Evolutionary conservation across 2,888 invertebrate species (phyloP).

Genomic region (Ichneumoninae sp.): DNA sequence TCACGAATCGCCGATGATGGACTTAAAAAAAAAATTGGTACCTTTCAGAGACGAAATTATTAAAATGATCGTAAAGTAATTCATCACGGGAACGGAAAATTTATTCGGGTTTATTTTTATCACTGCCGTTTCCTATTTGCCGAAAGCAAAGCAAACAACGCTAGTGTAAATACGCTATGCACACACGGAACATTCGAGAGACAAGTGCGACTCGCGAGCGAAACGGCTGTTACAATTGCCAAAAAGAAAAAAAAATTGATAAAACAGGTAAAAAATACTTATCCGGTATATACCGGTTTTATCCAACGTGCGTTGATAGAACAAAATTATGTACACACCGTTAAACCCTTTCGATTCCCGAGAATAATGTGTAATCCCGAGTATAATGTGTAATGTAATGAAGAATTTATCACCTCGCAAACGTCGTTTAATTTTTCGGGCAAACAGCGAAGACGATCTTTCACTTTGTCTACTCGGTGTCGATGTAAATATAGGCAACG

Average conservation of each 20-base stretch:
- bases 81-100: background rate
- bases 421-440: too few species aligned
- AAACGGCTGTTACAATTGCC: constrained; percentile 6
- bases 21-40: background rate
- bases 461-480: too few species aligned
- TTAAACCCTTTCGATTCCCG: background rate
- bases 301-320: background rate
- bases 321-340: background rate
- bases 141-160: constrained; percentile 8
- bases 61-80: background rate
- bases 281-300: background rate
- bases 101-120: constrained; percentile 23
- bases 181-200: background rate
- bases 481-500: too few species aligned
- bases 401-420: too few species aligned
- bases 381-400: too few species aligned
- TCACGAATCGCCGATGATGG: background rate
- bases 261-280: background rate
- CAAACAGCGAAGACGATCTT: too few species aligned
- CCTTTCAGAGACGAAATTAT: background rate
- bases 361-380: background rate
- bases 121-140: background rate
- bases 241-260: background rate
- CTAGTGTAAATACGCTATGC: background rate
- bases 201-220: constrained; percentile 4